Conservation (phyloP, 2,113 vertebrate species). For the Piprites chloris region DNA sequence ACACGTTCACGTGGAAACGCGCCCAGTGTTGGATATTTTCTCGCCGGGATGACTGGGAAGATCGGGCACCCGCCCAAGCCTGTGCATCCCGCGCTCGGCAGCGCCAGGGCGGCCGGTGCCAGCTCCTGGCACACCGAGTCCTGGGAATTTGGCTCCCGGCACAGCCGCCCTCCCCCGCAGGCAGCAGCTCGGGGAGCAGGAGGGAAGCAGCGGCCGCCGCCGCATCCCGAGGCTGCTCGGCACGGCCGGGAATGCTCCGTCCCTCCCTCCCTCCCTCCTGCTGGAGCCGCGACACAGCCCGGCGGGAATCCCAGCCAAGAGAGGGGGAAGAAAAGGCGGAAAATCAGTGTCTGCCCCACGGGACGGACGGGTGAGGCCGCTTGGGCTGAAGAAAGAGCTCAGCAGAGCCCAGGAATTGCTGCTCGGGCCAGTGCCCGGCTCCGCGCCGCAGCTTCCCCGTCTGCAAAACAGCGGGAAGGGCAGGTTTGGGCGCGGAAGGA, state of each 20-base stretch:
- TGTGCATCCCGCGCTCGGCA: rapidly evolving
- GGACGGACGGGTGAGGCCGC: not conserved
- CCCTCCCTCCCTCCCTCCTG: not conserved
- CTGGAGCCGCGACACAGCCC: not conserved
- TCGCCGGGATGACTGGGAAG: not conserved
- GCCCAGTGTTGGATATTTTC: not conserved
- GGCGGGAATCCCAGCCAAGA: not conserved
- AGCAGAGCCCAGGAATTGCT: not conserved
- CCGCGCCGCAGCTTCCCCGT: not conserved
- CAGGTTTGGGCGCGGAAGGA: rapidly evolving
- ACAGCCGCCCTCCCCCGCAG: not conserved
- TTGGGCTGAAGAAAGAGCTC: rapidly evolving
- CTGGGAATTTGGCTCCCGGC: not conserved
- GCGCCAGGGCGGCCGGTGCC: not conserved
- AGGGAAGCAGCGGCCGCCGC: not conserved
- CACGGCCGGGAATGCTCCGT: not conserved
- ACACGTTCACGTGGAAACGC: not conserved
- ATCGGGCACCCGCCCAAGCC: not conserved
- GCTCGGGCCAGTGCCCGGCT: not conserved
- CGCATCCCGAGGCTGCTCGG: not conserved
- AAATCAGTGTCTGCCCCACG: not conserved
- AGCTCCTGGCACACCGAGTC: not conserved
- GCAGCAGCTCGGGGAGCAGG: not conserved
- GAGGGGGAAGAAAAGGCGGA: not conserved
- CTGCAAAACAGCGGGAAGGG: not conserved